Evolutionary conservation across 2,113 vertebrate genomes (phyloP).

Genomic region (Kobus ellipsiprymnus): DNA sequence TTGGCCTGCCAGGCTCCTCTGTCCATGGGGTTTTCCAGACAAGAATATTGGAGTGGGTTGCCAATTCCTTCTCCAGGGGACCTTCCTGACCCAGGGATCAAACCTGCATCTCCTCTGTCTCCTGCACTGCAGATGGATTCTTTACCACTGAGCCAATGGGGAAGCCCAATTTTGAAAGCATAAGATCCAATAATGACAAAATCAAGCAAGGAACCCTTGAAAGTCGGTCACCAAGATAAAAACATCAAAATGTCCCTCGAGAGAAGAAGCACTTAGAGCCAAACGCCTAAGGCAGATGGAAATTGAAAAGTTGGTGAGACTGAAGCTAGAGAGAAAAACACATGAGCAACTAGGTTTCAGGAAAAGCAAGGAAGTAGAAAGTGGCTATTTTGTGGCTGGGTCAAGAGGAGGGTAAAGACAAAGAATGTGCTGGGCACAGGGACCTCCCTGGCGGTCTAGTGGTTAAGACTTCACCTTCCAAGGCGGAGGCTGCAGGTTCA

Average conservation of each 20-base stretch:
- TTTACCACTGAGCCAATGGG: neutral
- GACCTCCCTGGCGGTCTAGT: neutral
- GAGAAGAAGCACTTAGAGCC: neutral
- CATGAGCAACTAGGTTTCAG: neutral
- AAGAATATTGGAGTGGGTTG: neutral
- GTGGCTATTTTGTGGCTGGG: neutral
- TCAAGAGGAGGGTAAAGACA: neutral
- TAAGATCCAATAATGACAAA: neutral
- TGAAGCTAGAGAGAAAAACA: neutral
- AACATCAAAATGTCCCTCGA: neutral
- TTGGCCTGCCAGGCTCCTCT: neutral
- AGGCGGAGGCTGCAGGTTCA: neutral
- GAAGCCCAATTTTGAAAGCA: neutral
- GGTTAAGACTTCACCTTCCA: neutral
- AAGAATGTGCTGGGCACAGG: neutral
- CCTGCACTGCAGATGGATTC: neutral
- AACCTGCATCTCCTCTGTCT: neutral
- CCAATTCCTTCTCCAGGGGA: neutral
- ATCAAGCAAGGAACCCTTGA: neutral
- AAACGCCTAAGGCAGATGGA: neutral
- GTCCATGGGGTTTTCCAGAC: neutral
- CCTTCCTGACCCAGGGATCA: neutral
- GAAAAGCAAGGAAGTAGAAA: neutral
- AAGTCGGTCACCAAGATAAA: neutral
- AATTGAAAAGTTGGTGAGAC: neutral